Evolutionary conservation across 2,888 invertebrate species (phyloP).

Genomic region (Teleiodes luculella): DNA sequence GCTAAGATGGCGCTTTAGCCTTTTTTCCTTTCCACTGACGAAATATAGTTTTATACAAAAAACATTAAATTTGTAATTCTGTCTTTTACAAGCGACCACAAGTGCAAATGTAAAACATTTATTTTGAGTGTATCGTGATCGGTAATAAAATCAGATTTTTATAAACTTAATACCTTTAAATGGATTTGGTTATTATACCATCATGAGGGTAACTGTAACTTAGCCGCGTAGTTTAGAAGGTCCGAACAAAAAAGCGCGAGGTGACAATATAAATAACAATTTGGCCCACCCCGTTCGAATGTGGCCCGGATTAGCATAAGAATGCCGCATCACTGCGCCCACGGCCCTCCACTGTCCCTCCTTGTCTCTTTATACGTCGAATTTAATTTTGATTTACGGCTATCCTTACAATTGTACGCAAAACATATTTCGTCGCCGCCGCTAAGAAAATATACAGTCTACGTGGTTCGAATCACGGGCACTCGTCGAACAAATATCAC

Average conservation of each 20-base stretch:
- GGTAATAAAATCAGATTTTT: too few relatives aligned
- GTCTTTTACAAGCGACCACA: too few relatives aligned
- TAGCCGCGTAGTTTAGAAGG: slow-evolving; percentile 51
- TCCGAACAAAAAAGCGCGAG: slow-evolving; percentile 64
- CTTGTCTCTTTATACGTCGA: slow-evolving; percentile 74
- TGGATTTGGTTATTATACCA: background rate
- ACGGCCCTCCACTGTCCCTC: slow-evolving; percentile 63
- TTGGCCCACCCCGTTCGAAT: slow-evolving; percentile 76
- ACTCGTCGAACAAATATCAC: too few relatives aligned
- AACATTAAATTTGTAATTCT: too few relatives aligned
- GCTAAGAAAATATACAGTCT: slow-evolving; percentile 30
- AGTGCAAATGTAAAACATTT: too few relatives aligned
- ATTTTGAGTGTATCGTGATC: too few relatives aligned
- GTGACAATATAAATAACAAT: slow-evolving; percentile 79
- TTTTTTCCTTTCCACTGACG: too few relatives aligned
- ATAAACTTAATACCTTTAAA: too few relatives aligned
- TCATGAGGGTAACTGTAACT: slow-evolving; percentile 46
- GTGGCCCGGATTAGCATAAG: slow-evolving; percentile 77
- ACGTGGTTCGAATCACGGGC: too few relatives aligned
- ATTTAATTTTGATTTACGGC: slow-evolving; percentile 78
- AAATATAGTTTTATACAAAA: too few relatives aligned
- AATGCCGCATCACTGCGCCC: slow-evolving; percentile 74
- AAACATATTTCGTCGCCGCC: slow-evolving; percentile 51
- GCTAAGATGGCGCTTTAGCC: too few relatives aligned
- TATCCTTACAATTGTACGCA: slow-evolving; percentile 66